A percentile compares a stretch with the other conserved stretches of the same genome.
Evolutionary conservation across 1,140 invertebrate genomes (phyloP).

Genomic region (Nasonia giraulti): DNA sequence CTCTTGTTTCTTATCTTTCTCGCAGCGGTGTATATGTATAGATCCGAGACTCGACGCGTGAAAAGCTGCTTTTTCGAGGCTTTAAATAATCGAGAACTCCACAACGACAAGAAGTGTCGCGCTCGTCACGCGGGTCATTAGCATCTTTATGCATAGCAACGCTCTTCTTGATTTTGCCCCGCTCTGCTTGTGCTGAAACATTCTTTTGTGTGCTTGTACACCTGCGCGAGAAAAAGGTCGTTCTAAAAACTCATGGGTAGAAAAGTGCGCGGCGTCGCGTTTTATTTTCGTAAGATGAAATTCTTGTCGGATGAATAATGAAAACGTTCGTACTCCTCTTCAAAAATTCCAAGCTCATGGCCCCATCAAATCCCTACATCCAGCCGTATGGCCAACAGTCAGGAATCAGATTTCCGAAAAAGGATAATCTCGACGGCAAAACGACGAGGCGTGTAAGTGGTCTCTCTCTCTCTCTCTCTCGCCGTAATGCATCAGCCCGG

Average conservation of each 20-base stretch:
- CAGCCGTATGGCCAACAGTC: neutral
- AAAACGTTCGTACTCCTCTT: too few relatives aligned
- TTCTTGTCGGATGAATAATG: too few relatives aligned
- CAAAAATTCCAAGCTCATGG: neutral
- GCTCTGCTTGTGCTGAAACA: neutral
- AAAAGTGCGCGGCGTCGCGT: neutral
- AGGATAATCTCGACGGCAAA: neutral
- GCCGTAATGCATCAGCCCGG: neutral
- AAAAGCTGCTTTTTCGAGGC: neutral
- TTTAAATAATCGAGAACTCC: constrained; percentile 25
- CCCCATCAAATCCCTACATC: too few relatives aligned
- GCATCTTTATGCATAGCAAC: neutral
- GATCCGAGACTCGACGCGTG: neutral
- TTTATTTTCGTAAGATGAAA: neutral
- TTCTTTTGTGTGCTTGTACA: neutral
- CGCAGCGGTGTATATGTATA: neutral
- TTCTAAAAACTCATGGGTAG: neutral
- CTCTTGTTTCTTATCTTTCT: constrained; percentile 4
- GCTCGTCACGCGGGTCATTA: neutral
- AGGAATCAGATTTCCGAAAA: neutral
- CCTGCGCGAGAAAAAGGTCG: neutral
- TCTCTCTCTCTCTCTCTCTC: neutral
- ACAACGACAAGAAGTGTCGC: constrained; percentile 37
- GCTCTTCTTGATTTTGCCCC: neutral
- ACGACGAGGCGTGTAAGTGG: neutral